Percentiles rank a stretch among this genome's conserved stretches.
These are phyloP conservation scores for Solen grandis DNA, from an alignment of 1,140 invertebrate genomes.

Conservation along the genomic window DNA sequence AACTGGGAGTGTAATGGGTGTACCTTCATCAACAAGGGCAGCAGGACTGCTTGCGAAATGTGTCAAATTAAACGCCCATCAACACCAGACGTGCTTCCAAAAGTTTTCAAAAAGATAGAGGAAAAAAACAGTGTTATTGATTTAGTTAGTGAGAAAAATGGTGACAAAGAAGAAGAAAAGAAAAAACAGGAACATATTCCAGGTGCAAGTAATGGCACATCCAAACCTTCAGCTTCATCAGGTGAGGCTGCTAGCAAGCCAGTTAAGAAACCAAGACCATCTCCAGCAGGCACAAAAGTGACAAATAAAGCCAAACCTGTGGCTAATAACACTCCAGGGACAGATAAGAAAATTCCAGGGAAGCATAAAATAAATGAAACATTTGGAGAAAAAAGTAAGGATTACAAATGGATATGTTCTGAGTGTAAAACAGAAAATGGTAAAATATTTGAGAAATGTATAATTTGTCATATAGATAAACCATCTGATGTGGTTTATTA, in stretches of 20 bases:
- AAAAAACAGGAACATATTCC: not conserved
- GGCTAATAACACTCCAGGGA: no score
- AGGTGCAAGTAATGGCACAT: not conserved
- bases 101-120: not conserved
- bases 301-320: no score
- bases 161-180: not conserved
- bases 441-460: conserved; percentile 28
- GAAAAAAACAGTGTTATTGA: no score
- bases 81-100: not conserved
- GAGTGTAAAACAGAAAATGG: conserved; percentile 25
- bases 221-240: not conserved
- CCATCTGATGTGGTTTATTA: conserved; percentile 1
- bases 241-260: not conserved
- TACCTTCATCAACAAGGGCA: conserved; percentile 28
- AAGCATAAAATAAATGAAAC: conserved; percentile 35
- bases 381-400: not conserved
- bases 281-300: no score
- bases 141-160: no score
- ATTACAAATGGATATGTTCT: conserved; percentile 28
- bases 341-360: conserved; percentile 5
- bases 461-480: conserved; percentile 21
- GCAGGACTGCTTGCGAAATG: conserved; percentile 13
- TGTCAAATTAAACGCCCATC: not conserved
- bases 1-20: conserved; percentile 33
- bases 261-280: no score